phyloP scores from a whole-genome alignment of 2,797 vertebrate genomes.

The Cirrhinus mrigala region DNA sequence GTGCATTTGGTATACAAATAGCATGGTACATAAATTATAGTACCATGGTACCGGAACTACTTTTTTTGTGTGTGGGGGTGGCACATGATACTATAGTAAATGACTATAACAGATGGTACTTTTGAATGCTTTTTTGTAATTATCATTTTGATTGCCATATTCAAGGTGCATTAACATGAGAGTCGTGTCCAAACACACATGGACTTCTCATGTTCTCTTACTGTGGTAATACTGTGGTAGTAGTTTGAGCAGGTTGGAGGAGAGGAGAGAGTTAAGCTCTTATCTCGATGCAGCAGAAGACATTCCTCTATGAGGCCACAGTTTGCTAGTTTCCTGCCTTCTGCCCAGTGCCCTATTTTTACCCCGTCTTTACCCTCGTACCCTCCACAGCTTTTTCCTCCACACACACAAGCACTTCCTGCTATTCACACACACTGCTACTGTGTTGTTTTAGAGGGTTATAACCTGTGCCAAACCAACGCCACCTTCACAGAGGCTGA shows the following conservation, averaged over 20 bases:
- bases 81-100: neutral
- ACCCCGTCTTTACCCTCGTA: conserved; percentile 87
- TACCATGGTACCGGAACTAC: neutral
- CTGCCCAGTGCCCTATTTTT: conserved; percentile 96
- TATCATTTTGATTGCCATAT: no score
- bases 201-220: neutral
- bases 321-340: conserved; percentile 93
- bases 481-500: conserved; percentile 30
- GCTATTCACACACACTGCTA: conserved; percentile 83
- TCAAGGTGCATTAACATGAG: neutral
- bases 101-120: neutral
- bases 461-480: conserved; percentile 52
- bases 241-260: conserved; percentile 11
- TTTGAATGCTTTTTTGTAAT: neutral
- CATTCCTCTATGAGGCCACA: conserved; percentile 93
- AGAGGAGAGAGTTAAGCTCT: conserved; percentile 88
- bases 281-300: conserved; percentile 94
- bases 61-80: neutral
- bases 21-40: neutral
- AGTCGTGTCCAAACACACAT: neutral
- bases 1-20: neutral
- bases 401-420: conserved; percentile 86
- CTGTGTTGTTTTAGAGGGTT: conserved; percentile 68
- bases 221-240: neutral
- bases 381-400: conserved; percentile 94